Evolutionary conservation across 1,140 invertebrate genomes (phyloP), one percentile per base, ranked within the genome.

Genomic region (Hormaphis cornu): DNA sequence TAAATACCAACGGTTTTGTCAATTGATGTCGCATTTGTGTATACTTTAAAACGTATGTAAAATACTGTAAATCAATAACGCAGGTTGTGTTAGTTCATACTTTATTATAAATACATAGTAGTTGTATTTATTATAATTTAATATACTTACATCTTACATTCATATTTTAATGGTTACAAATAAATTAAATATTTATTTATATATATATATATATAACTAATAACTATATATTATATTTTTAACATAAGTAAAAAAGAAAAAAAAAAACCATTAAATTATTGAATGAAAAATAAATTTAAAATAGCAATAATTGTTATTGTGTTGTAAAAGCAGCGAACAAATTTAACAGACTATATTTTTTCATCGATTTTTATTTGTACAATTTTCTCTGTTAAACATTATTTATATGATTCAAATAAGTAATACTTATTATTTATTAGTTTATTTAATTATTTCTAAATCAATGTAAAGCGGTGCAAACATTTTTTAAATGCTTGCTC

Each of bases 41-140:
- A 18, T 46, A n/a, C 46, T 46, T 48, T 66, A 10, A 18, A 66
- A 48, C 61, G 24, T 2, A 66, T 66, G 18, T 46, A 22, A 16
- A 28, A 30, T 53, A 26, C 30, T 66, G 30, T 33, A 30, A 46
- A n/a, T 50, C 9, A 18, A 50, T 37, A 12, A 58, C n/a, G 9
- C 18, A 22, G 61, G 61, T 66, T 66, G 61, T 66, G 61, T 66
- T 66, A 22, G n/a, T 50, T 30, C 18, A 48, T 22, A 46, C 20
- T 9, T n/a, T 18, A 54, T 35, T 35, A 54, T 54, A 56, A 37
- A 35, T 56, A 56, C 30, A 6, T 20, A 37, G 33, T 22, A 5
- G 12, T n/a, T 18, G 53, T 40, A 24, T 35, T 56, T 24, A 40
- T 58, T 40, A 24, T 56, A 56, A 58, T 58, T 42, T 33, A 14